phyloP scores from a whole-genome alignment of 1,140 invertebrate genomes.

The Branchinecta lindahli region DNA sequence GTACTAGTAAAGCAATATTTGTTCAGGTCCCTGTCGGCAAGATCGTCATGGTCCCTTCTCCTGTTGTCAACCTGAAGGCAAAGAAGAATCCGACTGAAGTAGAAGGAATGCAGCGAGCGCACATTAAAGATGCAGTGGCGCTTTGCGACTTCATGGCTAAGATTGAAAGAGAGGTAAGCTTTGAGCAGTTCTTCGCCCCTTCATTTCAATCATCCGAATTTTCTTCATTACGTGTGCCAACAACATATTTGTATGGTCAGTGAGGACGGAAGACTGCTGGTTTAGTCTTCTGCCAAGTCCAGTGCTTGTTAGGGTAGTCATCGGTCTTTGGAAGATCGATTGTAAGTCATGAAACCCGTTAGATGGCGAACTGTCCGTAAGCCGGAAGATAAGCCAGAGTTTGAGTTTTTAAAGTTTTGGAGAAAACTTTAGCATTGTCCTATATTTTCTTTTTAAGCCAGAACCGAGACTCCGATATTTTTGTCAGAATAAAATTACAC shows the following conservation, averaged over 20 bases:
- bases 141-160: conserved; percentile 78
- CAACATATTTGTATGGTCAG: background rate
- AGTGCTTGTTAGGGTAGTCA: background rate
- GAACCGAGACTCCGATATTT: too few relatives aligned
- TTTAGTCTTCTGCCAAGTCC: conserved; percentile 12
- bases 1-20: too few relatives aligned
- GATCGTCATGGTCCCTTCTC: conserved; percentile 25
- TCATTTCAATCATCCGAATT: conserved; percentile 23
- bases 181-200: conserved; percentile 35
- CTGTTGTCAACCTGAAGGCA: conserved; percentile 37
- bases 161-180: conserved; percentile 49
- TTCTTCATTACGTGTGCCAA: background rate
- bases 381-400: too few relatives aligned
- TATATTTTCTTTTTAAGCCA: too few relatives aligned
- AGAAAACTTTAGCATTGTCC: too few relatives aligned
- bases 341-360: too few relatives aligned
- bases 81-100: conserved; percentile 55
- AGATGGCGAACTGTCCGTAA: too few relatives aligned
- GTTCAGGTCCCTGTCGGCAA: conserved; percentile 23
- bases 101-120: conserved; percentile 68
- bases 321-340: too few relatives aligned
- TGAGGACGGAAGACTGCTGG: conserved; percentile 1
- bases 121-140: conserved; percentile 69
- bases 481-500: too few relatives aligned
- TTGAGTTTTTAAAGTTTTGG: too few relatives aligned